These are phyloP conservation scores for Nothobranchius kuhntae DNA, from an alignment of 2,113 vertebrate species.

Conservation along the genomic window DNA sequence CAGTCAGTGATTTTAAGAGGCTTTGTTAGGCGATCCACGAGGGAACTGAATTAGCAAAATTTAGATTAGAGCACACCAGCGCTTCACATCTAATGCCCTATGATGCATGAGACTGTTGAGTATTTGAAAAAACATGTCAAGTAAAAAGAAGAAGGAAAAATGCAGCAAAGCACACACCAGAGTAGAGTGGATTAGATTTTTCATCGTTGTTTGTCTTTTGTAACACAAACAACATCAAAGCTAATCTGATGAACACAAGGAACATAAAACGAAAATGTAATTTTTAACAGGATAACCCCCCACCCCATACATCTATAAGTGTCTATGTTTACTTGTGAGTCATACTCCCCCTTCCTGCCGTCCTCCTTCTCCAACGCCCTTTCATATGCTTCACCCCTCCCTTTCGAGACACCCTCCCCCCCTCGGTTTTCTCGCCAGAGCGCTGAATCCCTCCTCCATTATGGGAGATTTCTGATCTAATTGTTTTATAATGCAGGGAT, in stretches of 20 bases:
- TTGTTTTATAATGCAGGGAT: slow-evolving; percentile 74
- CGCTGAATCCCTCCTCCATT: slow-evolving; percentile 66
- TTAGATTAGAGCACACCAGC: slow-evolving; percentile 43
- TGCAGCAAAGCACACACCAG: not conserved
- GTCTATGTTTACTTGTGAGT: slow-evolving; percentile 56
- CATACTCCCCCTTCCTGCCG: slow-evolving; percentile 45
- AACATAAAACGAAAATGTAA: slow-evolving; percentile 2
- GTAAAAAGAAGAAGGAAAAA: not conserved
- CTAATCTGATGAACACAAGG: slow-evolving; percentile 17
- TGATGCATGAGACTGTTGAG: slow-evolving; percentile 39
- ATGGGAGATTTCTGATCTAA: slow-evolving; percentile 68
- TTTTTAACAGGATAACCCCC: not conserved
- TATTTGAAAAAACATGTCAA: slow-evolving; percentile 21
- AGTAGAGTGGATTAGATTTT: not conserved
- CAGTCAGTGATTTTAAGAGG: slow-evolving; percentile 68
- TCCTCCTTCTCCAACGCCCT: slow-evolving; percentile 27
- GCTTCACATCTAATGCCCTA: slow-evolving; percentile 43
- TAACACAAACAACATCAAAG: slow-evolving; percentile 30
- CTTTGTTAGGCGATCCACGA: slow-evolving; percentile 54
- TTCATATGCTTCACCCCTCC: slow-evolving; percentile 47
- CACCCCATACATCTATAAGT: slow-evolving; percentile 10
- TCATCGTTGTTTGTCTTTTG: slow-evolving; percentile 1
- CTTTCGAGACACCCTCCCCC: slow-evolving; percentile 29
- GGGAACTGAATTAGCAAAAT: slow-evolving; percentile 62
- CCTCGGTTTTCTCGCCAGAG: slow-evolving; percentile 49